Evolutionary conservation across 1,140 invertebrate genomes (phyloP).

Genomic region (Anthonomus grandis): DNA sequence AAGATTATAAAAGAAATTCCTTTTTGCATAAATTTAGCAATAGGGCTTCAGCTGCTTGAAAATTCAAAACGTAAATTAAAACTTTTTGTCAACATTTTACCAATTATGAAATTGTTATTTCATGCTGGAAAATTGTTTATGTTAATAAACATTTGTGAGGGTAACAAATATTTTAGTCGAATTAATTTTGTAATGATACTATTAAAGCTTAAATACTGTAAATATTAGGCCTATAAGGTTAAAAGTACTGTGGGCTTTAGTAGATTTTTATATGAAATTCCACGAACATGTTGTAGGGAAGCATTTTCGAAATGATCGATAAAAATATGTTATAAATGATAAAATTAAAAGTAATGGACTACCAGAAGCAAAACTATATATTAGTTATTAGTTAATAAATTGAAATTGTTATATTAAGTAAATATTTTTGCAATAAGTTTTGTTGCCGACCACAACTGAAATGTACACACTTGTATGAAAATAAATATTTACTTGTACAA

Average conservation of each 20-base stretch:
- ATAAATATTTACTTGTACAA: no score
- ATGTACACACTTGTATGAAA: no score
- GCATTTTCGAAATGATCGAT: neutral
- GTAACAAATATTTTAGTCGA: neutral
- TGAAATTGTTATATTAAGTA: no score
- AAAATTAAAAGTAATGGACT: neutral
- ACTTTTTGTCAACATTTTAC: neutral
- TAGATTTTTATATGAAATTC: neutral
- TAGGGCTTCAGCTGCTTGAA: conserved; percentile 18
- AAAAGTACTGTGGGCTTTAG: neutral
- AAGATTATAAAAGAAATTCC: no score
- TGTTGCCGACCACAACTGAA: no score
- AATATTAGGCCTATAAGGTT: neutral
- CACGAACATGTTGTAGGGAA: neutral
- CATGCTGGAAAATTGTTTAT: conserved; percentile 9
- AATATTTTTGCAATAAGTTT: no score
- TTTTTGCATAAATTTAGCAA: conserved; percentile 21
- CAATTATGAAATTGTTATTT: conserved; percentile 5
- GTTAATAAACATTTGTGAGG: neutral
- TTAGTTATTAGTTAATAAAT: no score
- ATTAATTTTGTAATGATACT: no score
- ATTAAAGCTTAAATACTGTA: no score
- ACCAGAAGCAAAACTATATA: no score
- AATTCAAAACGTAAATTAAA: neutral
- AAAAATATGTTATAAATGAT: neutral